These are phyloP conservation scores for Notothenia coriiceps DNA, from an alignment of 2,113 vertebrate genomes.

Conservation along the genomic window DNA sequence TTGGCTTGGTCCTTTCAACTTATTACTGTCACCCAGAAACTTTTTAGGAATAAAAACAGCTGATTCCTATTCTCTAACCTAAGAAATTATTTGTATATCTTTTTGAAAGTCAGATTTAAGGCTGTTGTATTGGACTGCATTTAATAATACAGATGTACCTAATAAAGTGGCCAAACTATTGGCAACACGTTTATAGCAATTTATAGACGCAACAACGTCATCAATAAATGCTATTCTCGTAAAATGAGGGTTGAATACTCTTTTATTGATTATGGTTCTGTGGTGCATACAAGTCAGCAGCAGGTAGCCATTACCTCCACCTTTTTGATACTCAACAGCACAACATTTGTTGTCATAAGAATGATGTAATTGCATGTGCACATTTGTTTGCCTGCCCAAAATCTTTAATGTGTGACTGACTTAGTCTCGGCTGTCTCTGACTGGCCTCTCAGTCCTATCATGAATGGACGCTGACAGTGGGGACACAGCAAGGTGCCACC, in stretches of 20 bases:
- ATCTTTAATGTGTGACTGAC: conserved; percentile 20
- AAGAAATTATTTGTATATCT: neutral
- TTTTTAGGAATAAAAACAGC: neutral
- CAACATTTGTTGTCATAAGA: too few species aligned
- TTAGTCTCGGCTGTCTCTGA: conserved; percentile 37
- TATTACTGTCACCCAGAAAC: neutral
- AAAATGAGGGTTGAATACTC: too few species aligned
- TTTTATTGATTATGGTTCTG: too few species aligned
- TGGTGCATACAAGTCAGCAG: too few species aligned
- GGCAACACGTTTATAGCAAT: too few species aligned
- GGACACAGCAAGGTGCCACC: conserved; percentile 37
- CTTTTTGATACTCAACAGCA: too few species aligned
- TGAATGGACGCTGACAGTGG: conserved; percentile 53
- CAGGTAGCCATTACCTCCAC: too few species aligned
- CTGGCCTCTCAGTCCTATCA: conserved; percentile 48
- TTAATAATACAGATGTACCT: neutral
- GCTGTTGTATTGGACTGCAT: too few species aligned
- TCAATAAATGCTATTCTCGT: too few species aligned
- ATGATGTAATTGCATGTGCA: too few species aligned
- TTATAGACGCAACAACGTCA: too few species aligned
- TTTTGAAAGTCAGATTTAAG: neutral
- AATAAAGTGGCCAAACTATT: too few species aligned
- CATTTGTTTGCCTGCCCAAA: conserved; percentile 17
- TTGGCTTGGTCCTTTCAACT: conserved; percentile 3
- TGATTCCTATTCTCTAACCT: neutral